phyloP scores from a whole-genome alignment of 2,797 vertebrate species.

The Melanotaenia pygmaea region DNA sequence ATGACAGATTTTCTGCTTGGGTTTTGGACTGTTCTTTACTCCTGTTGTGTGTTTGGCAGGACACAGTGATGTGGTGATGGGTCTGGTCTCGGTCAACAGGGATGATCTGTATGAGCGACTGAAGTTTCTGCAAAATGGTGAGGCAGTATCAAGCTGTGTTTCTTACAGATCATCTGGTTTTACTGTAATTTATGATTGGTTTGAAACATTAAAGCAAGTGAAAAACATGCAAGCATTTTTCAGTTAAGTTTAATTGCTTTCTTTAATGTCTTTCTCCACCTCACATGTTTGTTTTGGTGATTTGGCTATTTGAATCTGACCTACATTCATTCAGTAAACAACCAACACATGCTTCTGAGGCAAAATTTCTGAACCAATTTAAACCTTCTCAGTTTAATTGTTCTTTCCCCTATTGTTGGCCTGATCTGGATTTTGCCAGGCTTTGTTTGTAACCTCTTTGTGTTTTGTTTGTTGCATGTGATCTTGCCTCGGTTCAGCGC shows the following conservation, averaged over 20 bases:
- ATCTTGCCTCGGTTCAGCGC: slow-evolving; percentile 70
- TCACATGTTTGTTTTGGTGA: slow-evolving; percentile 1
- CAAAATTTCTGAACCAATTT: slow-evolving; percentile 27
- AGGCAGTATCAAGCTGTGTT: slow-evolving; percentile 55
- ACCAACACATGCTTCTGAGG: slow-evolving; percentile 6
- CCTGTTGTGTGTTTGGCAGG: slow-evolving; percentile 73
- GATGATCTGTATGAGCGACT: slow-evolving; percentile 85
- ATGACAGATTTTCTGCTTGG: not conserved
- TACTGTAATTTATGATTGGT: not conserved
- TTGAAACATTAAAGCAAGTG: no score
- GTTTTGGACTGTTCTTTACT: not conserved
- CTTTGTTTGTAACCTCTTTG: slow-evolving; percentile 29
- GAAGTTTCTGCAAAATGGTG: slow-evolving; percentile 91
- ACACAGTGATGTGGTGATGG: slow-evolving; percentile 95
- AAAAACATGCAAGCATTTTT: not conserved
- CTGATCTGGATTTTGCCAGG: slow-evolving; percentile 33
- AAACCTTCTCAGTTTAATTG: slow-evolving; percentile 37
- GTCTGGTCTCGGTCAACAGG: slow-evolving; percentile 87
- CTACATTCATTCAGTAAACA: slow-evolving; percentile 37
- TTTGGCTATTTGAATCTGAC: slow-evolving; percentile 19
- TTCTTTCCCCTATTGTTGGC: slow-evolving; percentile 15
- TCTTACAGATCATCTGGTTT: no score
- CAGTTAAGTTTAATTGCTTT: not conserved
- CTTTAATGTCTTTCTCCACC: not conserved
- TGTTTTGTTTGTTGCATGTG: not conserved